These are phyloP conservation scores for Pseudachorutes palmiensis DNA, from an alignment of 1,140 invertebrate species.

Conservation along the genomic window DNA sequence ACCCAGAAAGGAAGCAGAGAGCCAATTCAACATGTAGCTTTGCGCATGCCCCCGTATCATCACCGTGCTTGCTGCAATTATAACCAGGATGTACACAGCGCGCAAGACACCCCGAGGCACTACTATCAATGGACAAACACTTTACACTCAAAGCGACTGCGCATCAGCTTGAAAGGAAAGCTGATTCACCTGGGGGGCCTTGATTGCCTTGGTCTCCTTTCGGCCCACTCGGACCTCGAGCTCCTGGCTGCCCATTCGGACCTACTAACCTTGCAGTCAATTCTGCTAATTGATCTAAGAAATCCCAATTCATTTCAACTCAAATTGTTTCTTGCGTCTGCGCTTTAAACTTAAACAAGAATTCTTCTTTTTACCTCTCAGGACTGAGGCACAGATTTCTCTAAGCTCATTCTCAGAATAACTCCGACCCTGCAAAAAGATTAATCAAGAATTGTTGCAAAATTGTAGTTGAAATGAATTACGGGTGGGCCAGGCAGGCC, in stretches of 20 bases:
- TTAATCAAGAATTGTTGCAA: slow-evolving; percentile 3
- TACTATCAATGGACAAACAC: not conserved
- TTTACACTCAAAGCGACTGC: slow-evolving; percentile 25
- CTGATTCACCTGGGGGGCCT: slow-evolving; percentile 43
- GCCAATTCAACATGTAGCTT: not conserved
- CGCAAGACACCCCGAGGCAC: not conserved
- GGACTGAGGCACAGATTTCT: slow-evolving; percentile 49
- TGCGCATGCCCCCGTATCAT: not conserved
- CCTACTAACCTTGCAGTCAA: slow-evolving; percentile 52
- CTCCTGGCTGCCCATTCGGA: slow-evolving; percentile 54
- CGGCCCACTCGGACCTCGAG: slow-evolving; percentile 22
- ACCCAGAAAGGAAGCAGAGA: slow-evolving; percentile 27
- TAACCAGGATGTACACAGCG: slow-evolving; percentile 31
- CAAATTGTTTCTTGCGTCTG: too few relatives aligned
- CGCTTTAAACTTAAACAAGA: slow-evolving; percentile 53
- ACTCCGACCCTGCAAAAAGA: slow-evolving; percentile 45
- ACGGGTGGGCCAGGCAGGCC: slow-evolving; percentile 50
- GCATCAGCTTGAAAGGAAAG: slow-evolving; percentile 46
- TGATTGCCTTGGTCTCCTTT: too few relatives aligned
- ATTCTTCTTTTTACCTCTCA: slow-evolving; percentile 45
- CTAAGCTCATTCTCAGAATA: slow-evolving; percentile 48
- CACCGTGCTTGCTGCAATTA: slow-evolving; percentile 16
- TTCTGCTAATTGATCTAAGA: slow-evolving; percentile 54
- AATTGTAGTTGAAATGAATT: slow-evolving; percentile 24
- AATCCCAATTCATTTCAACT: slow-evolving; percentile 3